These are phyloP conservation scores for Xestia rhomboidea DNA, from an alignment of 2,888 invertebrate genomes.

Conservation along the genomic window DNA sequence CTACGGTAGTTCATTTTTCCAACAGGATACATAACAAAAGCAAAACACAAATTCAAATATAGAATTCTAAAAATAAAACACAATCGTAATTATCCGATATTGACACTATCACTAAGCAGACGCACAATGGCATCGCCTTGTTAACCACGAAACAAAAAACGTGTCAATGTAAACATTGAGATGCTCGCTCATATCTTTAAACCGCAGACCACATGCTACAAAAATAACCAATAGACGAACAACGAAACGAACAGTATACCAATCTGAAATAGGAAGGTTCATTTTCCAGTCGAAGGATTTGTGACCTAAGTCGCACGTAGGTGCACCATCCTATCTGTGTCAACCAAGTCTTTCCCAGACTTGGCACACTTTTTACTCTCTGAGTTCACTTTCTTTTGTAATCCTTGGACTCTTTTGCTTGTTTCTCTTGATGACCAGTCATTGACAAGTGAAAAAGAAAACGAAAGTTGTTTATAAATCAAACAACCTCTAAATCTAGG, in stretches of 20 bases:
- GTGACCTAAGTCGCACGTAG: conserved; percentile 68
- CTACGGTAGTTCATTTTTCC: neutral
- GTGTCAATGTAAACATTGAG: conserved; percentile 85
- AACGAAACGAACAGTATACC: conserved; percentile 66
- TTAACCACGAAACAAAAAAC: conserved; percentile 86
- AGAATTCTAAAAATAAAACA: conserved; percentile 75
- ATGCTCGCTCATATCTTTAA: conserved; percentile 74
- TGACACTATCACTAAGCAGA: conserved; percentile 85
- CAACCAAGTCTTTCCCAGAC: conserved; percentile 78
- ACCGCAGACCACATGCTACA: conserved; percentile 76
- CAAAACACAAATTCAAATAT: conserved; percentile 18
- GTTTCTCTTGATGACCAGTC: conserved; percentile 69
- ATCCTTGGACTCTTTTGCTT: conserved; percentile 81
- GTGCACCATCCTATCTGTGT: conserved; percentile 79
- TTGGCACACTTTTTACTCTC: conserved; percentile 71
- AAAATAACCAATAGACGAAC: conserved; percentile 63
- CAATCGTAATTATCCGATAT: conserved; percentile 82
- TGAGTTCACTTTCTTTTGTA: conserved; percentile 80
- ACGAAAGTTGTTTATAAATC: conserved; percentile 82
- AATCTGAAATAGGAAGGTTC: conserved; percentile 61
- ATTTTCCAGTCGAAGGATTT: conserved; percentile 61
- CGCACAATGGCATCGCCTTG: conserved; percentile 85
- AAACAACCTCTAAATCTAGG: conserved; percentile 72
- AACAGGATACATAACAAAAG: conserved; percentile 7
- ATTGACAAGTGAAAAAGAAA: conserved; percentile 77